These are phyloP conservation scores for Scomber scombrus DNA, from an alignment of 2,113 vertebrate genomes.

Conservation along the genomic window DNA sequence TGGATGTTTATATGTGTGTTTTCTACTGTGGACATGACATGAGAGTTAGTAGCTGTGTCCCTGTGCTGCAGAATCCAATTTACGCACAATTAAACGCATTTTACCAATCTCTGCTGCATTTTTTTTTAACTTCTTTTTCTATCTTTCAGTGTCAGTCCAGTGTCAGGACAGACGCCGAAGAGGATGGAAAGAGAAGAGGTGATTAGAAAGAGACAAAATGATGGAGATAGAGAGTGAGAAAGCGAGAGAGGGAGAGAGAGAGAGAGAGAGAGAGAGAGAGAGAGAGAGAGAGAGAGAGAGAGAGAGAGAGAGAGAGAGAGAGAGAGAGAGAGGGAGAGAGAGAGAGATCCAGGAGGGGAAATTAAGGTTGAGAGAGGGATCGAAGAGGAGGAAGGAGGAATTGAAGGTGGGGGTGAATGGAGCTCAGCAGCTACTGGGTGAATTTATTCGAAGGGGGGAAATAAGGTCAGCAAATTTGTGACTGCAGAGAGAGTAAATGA, in stretches of 20 bases:
- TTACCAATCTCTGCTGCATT: neutral
- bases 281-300: neutral
- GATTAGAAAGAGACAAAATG: neutral
- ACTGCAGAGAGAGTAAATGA: constrained; percentile 43
- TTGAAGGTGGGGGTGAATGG: constrained; percentile 42
- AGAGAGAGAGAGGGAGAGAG: neutral
- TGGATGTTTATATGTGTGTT: no score
- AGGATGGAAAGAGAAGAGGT: neutral
- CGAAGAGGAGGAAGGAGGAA: neutral
- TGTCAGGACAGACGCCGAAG: neutral
- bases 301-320: neutral
- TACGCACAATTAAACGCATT: neutral
- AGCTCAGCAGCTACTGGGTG: constrained; percentile 35
- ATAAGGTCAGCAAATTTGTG: constrained; percentile 62
- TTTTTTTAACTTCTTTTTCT: neutral
- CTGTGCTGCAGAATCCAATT: neutral
- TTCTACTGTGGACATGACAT: no score
- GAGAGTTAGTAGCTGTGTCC: no score
- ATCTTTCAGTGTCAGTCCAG: neutral
- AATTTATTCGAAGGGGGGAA: constrained; percentile 50
- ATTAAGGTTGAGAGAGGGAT: neutral
- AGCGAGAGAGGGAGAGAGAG: no score
- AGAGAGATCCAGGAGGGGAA: neutral
- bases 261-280: no score
- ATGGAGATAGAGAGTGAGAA: neutral